Percentiles rank a stretch among this genome's conserved stretches.
Evolutionary conservation across 2,797 vertebrate genomes (phyloP).

Genomic region (Diglossa cyanea): DNA sequence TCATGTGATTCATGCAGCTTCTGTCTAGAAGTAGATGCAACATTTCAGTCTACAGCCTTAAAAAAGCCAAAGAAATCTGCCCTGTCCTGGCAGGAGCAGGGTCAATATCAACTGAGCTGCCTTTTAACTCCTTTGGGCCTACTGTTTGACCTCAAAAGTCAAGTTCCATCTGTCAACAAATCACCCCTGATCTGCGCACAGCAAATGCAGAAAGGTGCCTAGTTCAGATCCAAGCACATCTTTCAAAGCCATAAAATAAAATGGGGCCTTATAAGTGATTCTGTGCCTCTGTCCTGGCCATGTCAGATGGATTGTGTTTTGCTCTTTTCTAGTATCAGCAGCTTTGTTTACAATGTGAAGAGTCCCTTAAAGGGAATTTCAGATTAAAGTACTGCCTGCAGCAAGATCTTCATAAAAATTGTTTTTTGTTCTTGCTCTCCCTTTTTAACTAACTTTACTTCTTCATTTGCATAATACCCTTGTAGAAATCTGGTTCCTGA

Average conservation of each 20-base stretch:
- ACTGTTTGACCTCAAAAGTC: not conserved
- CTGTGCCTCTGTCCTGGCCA: not conserved
- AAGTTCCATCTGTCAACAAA: not conserved
- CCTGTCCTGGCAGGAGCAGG: not conserved
- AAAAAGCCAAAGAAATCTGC: not conserved
- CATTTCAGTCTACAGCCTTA: not conserved
- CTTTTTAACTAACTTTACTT: not conserved
- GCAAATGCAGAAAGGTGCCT: not conserved
- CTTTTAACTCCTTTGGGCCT: not conserved
- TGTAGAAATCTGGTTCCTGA: not conserved
- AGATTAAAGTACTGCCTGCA: not conserved
- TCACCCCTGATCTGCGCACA: not conserved
- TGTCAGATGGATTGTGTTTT: not conserved
- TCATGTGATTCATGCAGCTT: not conserved
- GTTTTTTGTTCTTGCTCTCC: not conserved
- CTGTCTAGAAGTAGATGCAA: not conserved
- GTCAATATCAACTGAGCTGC: not conserved
- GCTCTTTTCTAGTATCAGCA: not conserved
- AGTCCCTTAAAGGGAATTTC: not conserved
- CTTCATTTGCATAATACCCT: not conserved
- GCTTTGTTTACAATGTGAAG: not conserved
- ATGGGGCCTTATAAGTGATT: not conserved
- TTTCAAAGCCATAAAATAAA: not conserved
- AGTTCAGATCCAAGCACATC: not conserved
- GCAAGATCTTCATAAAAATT: not conserved